Evolutionary conservation across 2,113 vertebrate genomes (phyloP).

Genomic region (Pao palembangensis): DNA sequence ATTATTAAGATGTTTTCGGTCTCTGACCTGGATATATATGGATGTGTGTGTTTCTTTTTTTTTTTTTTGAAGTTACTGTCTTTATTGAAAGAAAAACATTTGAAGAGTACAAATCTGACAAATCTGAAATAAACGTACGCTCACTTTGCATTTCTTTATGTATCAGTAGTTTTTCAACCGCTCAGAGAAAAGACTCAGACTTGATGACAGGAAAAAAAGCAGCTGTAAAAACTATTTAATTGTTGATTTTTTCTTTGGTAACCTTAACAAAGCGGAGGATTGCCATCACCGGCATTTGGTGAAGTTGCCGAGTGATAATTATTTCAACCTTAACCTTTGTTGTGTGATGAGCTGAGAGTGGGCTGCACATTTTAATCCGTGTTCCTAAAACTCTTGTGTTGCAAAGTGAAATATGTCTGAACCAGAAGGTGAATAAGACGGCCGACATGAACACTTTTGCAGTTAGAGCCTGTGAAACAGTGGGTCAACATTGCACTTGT

Average conservation of each 20-base stretch:
- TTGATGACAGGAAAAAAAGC: constrained; percentile 1
- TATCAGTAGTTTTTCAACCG: too few relatives aligned
- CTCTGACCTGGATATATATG: constrained; percentile 33
- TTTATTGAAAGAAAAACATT: constrained; percentile 25
- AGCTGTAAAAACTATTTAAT: constrained; percentile 23
- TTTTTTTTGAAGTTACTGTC: constrained; percentile 55
- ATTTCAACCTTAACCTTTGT: too few relatives aligned
- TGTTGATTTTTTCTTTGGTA: constrained; percentile 1
- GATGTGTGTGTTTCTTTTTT: constrained; percentile 30
- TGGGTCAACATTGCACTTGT: constrained; percentile 65
- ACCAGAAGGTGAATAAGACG: background rate
- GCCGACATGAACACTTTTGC: constrained; percentile 26
- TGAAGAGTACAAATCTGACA: constrained; percentile 42
- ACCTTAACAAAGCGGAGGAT: constrained; percentile 8
- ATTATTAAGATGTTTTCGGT: constrained; percentile 60
- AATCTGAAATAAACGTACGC: constrained; percentile 28
- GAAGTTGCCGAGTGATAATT: too few relatives aligned
- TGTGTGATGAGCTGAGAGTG: too few relatives aligned
- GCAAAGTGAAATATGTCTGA: background rate
- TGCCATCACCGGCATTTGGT: too few relatives aligned
- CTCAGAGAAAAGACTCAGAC: too few relatives aligned
- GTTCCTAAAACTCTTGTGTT: too few relatives aligned
- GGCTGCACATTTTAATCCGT: too few relatives aligned
- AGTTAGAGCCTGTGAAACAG: constrained; percentile 51
- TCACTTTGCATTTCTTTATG: background rate